Evolutionary conservation across 2,113 vertebrate genomes (phyloP), one percentile per base, ranked within the genome.

Genomic region (Platysteira castanea): DNA sequence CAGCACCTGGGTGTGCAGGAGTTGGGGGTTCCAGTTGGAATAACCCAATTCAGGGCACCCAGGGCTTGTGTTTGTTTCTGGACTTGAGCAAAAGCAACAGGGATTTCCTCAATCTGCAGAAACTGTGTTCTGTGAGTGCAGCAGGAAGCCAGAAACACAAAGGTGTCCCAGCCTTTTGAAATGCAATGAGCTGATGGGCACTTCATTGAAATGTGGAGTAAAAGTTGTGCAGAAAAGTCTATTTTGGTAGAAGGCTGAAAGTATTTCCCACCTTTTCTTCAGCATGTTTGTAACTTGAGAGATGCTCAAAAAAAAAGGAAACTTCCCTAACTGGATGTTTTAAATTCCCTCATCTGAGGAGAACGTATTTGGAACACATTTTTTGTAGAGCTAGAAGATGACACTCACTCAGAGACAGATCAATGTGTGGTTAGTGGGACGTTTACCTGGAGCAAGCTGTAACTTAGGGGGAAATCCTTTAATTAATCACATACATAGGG

Each of bases 41-140:
- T 3, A 22, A 35, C 5, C 24, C 22, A 6, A 1, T 3, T 10
- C 18, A 5, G 56, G 2, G 4, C 59, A 17, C 13, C 49, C 53
- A 19, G 76, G 44, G 44, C 22, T 69, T 19, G 26, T 3, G 9
- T n/a, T 80, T 52, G 28, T 68, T 56, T 60, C 65, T 39, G 33
- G 21, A 4, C 73, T 35, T 4, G 12, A 56, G 47, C 35, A 60
- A 46, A 42, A 30, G 21, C 8, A 19, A 6, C 3, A 10, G 41
- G 18, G 17, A 13, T 23, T 53, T 82, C 49, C 65, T 57, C 47
- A 20, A 3, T 1, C 6, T 1, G 7, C 63, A 77, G 28, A 22
- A n/a, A 57, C 39, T 3, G 0, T 11, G 2, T 2, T 13, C 18
- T 4, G 5, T 0, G 14, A 35, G 35, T 8, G 13, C 61, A 44